These are phyloP conservation scores for Paramormyrops hopkinsi DNA, from an alignment of 2,797 vertebrate species.

Conservation along the genomic window DNA sequence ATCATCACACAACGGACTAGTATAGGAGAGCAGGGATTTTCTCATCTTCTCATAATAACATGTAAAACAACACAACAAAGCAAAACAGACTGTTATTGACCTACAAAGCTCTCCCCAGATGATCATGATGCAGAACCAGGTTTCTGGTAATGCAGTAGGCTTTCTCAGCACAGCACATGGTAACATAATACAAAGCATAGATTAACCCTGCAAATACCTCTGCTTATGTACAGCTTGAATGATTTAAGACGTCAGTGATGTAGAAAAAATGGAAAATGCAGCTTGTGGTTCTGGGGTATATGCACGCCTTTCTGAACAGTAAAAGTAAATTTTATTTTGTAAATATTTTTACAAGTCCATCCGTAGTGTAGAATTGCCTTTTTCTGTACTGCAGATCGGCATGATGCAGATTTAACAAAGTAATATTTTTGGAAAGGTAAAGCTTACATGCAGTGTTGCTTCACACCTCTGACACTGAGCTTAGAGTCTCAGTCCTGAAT, in stretches of 20 bases:
- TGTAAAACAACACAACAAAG: not conserved
- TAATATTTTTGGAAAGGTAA: not conserved
- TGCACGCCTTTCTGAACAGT: not conserved
- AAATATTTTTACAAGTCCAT: not conserved
- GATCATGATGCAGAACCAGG: not conserved
- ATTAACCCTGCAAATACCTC: not conserved
- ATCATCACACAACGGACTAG: conserved; percentile 24
- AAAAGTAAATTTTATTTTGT: not conserved
- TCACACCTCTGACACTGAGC: not conserved
- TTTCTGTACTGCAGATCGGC: not conserved
- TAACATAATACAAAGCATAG: not conserved
- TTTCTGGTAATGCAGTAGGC: not conserved
- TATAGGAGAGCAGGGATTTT: conserved; percentile 39
- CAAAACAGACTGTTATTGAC: not conserved
- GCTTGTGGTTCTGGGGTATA: not conserved
- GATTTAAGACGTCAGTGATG: not conserved
- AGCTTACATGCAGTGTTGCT: not conserved
- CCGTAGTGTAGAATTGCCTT: not conserved
- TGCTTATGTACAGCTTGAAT: not conserved
- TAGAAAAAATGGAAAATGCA: not conserved
- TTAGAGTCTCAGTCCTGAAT: not conserved
- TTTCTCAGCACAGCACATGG: not conserved
- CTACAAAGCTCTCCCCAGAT: not conserved
- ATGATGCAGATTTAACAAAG: not conserved
- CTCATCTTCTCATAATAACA: conserved; percentile 3